A percentile compares a stretch with the other conserved stretches of the same genome.
phyloP scores from a whole-genome alignment of 2,888 invertebrate genomes.

The Papilio demoleus region DNA sequence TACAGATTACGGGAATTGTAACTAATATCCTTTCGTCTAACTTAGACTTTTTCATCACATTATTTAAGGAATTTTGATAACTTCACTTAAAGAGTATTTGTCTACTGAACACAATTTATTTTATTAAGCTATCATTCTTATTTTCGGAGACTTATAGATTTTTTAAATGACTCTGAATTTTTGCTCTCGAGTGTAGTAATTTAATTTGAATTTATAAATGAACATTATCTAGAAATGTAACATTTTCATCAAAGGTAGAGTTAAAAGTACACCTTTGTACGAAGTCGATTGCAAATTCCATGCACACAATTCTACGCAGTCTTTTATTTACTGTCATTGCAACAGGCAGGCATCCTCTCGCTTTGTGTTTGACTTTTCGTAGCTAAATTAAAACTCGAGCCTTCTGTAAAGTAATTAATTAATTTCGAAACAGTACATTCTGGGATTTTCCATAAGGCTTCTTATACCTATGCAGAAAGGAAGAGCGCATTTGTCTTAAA shows the following conservation, averaged over 20 bases:
- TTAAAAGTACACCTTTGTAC: constrained; percentile 8
- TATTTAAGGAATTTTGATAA: no score
- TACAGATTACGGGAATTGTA: no score
- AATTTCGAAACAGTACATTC: background rate
- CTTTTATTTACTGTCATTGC: constrained; percentile 4
- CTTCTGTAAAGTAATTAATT: background rate
- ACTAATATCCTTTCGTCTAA: no score
- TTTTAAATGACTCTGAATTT: no score
- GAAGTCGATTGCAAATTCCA: constrained; percentile 14
- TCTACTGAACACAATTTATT: no score
- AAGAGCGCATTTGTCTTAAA: background rate
- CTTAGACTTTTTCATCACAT: no score
- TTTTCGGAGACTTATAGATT: no score
- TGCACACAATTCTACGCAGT: background rate
- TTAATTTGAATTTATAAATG: no score
- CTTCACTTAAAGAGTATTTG: no score
- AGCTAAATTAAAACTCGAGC: background rate
- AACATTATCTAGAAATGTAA: background rate
- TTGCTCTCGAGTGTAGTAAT: no score
- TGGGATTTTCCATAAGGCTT: background rate
- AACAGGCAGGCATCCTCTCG: background rate
- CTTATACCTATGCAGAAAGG: background rate
- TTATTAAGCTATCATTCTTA: no score
- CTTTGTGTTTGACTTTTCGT: constrained; percentile 2
- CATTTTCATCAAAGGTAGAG: background rate